Evolutionary conservation across 2,113 vertebrate species (phyloP), one percentile per base, ranked within the genome.

Genomic region (Eleginops maclovinus): DNA sequence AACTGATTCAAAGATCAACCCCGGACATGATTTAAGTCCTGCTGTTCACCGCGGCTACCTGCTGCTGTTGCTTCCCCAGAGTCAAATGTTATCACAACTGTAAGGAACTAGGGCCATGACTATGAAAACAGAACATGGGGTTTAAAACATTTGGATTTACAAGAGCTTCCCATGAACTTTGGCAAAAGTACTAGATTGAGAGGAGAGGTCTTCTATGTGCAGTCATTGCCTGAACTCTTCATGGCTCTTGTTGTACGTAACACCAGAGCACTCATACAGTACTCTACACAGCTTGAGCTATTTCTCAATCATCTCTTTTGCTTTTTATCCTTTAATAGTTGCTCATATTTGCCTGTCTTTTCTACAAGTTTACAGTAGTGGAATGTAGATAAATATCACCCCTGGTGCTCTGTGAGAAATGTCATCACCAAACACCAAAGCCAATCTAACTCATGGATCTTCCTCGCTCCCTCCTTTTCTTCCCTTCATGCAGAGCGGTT

Each of bases 401-500:
- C 41, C 31, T 22, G 64, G 28, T 3, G 49, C 36, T 28, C 19
- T 17, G 4, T 53, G 9, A 41, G 31, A 40, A 10, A 31, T 40
- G 43, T 44, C 36, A 43, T 54, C 16, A 21, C 49, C 19, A 7
- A 67, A 12, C 4, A 9, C 12, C 24, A 40, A 40, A 26, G 9
- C 47, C 16, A 40, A 40, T 54, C 31, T 19, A 16, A 58, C 10
- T 51, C 15, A 21, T 4, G 43, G 56, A 54, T 59, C 46, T 44
- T 31, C 16, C 6, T 44, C 17, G 1, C 7, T 9, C 26, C 3
- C 12, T n/a, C 22, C 1, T 19, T 15, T 44, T 59, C 36, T 21
- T 46, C 16, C 15, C 26, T 19, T 17, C 17, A 17, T 19, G 9
- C 88, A 97, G 96, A 96, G 76, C 93, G 96, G 66, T 83, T 93